Evolutionary conservation across 2,113 vertebrate genomes (phyloP), one percentile per base, ranked within the genome.

Genomic region (Machaerirhynchus nigripectus): DNA sequence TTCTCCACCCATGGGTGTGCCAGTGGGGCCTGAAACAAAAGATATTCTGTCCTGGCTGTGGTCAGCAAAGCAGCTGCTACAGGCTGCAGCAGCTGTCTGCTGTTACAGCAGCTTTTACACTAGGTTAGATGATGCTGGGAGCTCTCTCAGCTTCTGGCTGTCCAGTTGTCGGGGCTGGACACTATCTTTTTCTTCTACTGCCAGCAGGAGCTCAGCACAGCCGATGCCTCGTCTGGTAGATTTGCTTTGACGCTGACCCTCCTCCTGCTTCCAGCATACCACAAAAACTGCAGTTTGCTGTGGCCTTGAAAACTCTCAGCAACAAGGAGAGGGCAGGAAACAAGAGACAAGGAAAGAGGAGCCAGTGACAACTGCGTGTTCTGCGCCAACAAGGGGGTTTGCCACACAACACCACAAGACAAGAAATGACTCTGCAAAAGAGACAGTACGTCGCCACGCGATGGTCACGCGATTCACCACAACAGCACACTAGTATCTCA

Each of bases 401-500:
- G 84, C 61, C 63, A 74, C 56, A 57, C 26, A 60, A 44, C 50
- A 64, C 31, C 11, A 1, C 57, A 35, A 75, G 75, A 87, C 56
- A 49, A 81, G 83, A 56, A 73, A 76, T 15, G 31, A 86, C 60
- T 71, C 60, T 89, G 67, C 70, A 53, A 68, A 70, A 24, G 60
- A 60, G 61, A 87, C 33, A 3, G 30, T 8, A 57, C 7, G 3
- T 44, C 40, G 83, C 40, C 89, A 90, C 53, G 0, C 11, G 9
- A 95, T n/a, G n/a, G 65, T 67, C 87, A 75, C 49, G 8, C 10
- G 3, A 39, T 64, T 94, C 84, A 92, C 79, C 94, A 90, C 87
- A 91, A 92, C 35, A 96, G 84, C 83, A 95, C 94, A 33, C 35
- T 40, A 94, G 94, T 73, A 84, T 98, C 99, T 99, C 98, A 99